Evolutionary conservation across 2,888 invertebrate genomes (phyloP).

Genomic region (Drosophila anceps): DNA sequence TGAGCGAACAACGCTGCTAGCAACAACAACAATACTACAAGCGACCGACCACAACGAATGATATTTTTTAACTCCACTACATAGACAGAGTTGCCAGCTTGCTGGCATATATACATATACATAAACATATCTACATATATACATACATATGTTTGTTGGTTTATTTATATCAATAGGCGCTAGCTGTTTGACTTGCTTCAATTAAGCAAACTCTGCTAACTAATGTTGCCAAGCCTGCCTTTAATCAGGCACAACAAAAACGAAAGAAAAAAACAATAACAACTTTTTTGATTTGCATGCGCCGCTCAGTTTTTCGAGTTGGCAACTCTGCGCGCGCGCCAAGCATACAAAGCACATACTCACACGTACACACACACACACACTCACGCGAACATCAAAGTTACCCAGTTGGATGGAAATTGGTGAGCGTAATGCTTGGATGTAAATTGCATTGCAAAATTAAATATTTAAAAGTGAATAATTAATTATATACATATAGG

Average conservation of each 20-base stretch:
- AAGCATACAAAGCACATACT: slow-evolving; percentile 63
- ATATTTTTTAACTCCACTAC: slow-evolving; percentile 77
- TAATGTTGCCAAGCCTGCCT: slow-evolving; percentile 45
- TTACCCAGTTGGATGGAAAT: slow-evolving; percentile 34
- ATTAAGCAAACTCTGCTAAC: slow-evolving; percentile 50
- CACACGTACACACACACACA: slow-evolving; percentile 6
- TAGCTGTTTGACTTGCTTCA: slow-evolving; percentile 42
- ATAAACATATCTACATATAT: slow-evolving; percentile 8
- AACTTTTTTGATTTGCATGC: slow-evolving; percentile 50
- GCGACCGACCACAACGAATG: slow-evolving; percentile 46
- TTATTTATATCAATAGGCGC: slow-evolving; percentile 44
- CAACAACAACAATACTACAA: slow-evolving; percentile 36
- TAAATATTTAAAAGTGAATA: neutral
- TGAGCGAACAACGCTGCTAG: slow-evolving; percentile 42
- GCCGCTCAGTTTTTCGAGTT: slow-evolving; percentile 39
- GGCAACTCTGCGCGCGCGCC: slow-evolving; percentile 71
- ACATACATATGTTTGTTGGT: slow-evolving; percentile 14
- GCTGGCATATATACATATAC: neutral
- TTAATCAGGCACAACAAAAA: slow-evolving; percentile 42
- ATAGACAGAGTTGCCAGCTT: slow-evolving; percentile 70
- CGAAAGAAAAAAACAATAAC: slow-evolving; percentile 11
- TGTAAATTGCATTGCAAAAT: neutral
- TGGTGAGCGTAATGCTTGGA: neutral
- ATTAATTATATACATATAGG: neutral
- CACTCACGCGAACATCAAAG: slow-evolving; percentile 21